phyloP scores from a whole-genome alignment of 1,140 invertebrate species.

The Zaprionus davidi region DNA sequence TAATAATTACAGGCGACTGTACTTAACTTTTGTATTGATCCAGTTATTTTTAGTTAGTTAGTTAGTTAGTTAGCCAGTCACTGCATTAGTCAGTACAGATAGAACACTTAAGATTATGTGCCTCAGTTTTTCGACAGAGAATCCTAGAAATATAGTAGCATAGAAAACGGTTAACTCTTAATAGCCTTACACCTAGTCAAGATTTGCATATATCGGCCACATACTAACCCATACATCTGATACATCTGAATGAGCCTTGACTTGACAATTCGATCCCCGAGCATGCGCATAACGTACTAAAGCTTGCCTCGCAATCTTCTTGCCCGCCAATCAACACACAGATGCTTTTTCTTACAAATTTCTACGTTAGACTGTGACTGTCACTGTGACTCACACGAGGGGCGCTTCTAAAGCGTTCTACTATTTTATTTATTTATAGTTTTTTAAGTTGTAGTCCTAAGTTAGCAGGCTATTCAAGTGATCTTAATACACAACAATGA shows the following conservation, averaged over 20 bases:
- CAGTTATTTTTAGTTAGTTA: constrained; percentile 42
- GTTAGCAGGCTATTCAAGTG: constrained; percentile 9
- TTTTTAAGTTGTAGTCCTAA: constrained; percentile 39
- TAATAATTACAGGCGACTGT: constrained; percentile 44
- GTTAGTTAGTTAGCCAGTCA: constrained; percentile 45
- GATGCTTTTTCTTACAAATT: neutral
- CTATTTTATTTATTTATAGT: constrained; percentile 22
- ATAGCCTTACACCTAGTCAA: constrained; percentile 16
- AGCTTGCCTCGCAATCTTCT: constrained; percentile 12
- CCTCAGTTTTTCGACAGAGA: constrained; percentile 70
- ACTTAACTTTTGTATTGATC: constrained; percentile 56
- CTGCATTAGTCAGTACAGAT: constrained; percentile 39
- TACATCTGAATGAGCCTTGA: neutral
- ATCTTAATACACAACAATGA: neutral
- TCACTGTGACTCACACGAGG: constrained; percentile 48
- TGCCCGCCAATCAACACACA: constrained; percentile 18
- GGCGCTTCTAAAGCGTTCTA: constrained; percentile 45
- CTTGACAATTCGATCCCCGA: neutral
- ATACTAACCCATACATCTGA: neutral
- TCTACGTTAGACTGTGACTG: constrained; percentile 14
- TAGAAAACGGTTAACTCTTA: constrained; percentile 24
- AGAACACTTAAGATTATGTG: constrained; percentile 72
- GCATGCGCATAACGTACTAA: neutral
- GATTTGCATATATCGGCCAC: neutral
- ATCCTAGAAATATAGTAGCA: constrained; percentile 29